Conservation (phyloP, 1,140 invertebrate species). For the Tenebrio molitor region DNA sequence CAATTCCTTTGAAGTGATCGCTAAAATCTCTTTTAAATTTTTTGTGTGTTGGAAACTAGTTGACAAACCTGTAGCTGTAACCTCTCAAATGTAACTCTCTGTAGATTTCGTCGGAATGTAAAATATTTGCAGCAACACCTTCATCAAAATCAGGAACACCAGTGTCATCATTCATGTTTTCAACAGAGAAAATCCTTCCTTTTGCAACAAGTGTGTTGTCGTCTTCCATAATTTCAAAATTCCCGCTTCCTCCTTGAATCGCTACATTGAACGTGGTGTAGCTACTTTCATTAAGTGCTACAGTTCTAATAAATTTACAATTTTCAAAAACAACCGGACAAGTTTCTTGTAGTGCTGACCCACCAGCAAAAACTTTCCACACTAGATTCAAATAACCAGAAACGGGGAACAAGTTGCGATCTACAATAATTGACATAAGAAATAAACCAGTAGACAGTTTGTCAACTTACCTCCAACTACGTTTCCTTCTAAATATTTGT, state of each 20-base stretch:
- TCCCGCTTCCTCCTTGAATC: conserved; percentile 84
- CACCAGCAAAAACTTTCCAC: conserved; percentile 92
- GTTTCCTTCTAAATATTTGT: conserved; percentile 85
- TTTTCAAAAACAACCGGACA: conserved; percentile 90
- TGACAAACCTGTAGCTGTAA: conserved; percentile 90
- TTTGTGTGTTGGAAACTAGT: conserved; percentile 50
- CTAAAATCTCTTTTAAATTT: conserved; percentile 44
- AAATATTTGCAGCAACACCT: neutral
- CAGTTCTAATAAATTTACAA: conserved; percentile 86
- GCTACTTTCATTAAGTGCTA: conserved; percentile 74
- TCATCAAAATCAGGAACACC: neutral
- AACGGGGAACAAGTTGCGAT: conserved; percentile 88
- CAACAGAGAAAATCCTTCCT: neutral
- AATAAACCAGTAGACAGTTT: neutral
- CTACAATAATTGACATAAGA: neutral
- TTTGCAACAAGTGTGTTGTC: conserved; percentile 15
- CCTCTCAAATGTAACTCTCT: conserved; percentile 91
- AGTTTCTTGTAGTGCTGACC: too few species aligned
- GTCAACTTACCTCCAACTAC: conserved; percentile 78
- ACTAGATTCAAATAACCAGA: conserved; percentile 88
- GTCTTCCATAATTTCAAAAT: conserved; percentile 76
- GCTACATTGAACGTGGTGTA: conserved; percentile 83
- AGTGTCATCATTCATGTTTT: neutral
- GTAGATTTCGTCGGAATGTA: conserved; percentile 76
- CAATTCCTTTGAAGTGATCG: conserved; percentile 50